phyloP scores from a whole-genome alignment of 2,888 invertebrate species.

The Molanna angustata region DNA sequence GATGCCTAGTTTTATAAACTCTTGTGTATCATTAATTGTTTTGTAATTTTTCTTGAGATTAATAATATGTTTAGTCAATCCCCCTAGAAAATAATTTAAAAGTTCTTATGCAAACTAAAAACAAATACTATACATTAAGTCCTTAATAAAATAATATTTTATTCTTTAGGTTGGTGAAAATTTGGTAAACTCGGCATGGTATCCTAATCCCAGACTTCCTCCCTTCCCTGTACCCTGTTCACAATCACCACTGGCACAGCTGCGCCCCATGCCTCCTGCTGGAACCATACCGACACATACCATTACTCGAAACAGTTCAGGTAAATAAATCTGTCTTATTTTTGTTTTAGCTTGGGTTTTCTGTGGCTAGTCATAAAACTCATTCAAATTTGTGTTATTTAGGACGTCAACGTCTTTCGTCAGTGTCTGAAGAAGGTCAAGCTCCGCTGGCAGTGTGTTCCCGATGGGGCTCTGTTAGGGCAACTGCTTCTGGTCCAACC shows the following conservation, averaged over 20 bases:
- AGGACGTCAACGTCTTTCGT: constrained; percentile 69
- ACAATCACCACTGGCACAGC: constrained; percentile 79
- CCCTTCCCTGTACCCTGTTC: constrained; percentile 86
- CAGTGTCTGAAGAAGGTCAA: constrained; percentile 68
- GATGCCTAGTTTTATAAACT: background rate
- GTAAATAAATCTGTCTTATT: no score
- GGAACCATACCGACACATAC: constrained; percentile 48
- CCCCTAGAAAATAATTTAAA: no score
- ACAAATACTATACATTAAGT: background rate
- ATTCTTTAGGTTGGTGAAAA: constrained; percentile 40
- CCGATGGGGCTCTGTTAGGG: constrained; percentile 43
- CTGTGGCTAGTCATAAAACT: no score
- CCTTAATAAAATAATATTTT: background rate
- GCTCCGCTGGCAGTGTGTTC: constrained; percentile 76
- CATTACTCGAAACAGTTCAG: constrained; percentile 52
- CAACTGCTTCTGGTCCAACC: constrained; percentile 40
- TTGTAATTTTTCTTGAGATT: background rate
- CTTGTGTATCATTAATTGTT: background rate
- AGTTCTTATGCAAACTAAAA: no score
- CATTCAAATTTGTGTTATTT: no score
- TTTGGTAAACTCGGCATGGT: constrained; percentile 57
- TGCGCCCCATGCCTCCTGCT: constrained; percentile 63
- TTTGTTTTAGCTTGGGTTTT: no score
- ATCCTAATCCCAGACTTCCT: constrained; percentile 85
- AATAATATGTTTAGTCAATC: background rate